Percentiles rank a stretch among this genome's conserved stretches.
Evolutionary conservation across 2,888 invertebrate genomes (phyloP).

Genomic region (Lithophane leautieri): DNA sequence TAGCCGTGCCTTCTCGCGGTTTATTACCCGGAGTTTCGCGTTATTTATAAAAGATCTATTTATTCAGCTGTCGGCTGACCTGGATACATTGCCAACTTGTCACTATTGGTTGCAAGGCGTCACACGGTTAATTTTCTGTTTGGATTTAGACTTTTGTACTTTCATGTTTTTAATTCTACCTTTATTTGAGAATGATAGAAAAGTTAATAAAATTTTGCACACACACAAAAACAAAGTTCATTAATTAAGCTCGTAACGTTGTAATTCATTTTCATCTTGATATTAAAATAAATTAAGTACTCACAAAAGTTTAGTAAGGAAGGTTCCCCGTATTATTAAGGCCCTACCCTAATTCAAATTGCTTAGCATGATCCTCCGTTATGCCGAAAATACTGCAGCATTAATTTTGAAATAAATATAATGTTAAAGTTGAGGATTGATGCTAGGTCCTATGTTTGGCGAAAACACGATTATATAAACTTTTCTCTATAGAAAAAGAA

Average conservation of each 20-base stretch:
- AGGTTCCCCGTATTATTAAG: background rate
- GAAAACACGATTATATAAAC: too few species aligned
- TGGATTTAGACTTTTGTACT: conserved; percentile 5
- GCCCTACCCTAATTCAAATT: too few species aligned
- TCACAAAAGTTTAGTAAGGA: background rate
- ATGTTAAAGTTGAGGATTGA: too few species aligned
- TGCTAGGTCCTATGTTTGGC: too few species aligned
- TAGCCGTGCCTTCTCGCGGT: conserved; percentile 72
- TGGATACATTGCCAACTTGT: conserved; percentile 84
- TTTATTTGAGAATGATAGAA: background rate
- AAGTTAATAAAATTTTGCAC: background rate
- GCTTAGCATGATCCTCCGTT: too few species aligned
- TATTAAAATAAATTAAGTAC: background rate
- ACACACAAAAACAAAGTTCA: background rate
- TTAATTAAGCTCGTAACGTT: background rate
- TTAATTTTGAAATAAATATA: too few species aligned
- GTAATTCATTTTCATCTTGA: background rate
- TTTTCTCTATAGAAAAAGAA: too few species aligned
- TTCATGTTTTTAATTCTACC: background rate
- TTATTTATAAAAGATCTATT: conserved; percentile 89
- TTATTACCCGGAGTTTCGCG: conserved; percentile 73
- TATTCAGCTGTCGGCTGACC: conserved; percentile 87
- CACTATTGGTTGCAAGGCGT: conserved; percentile 63
- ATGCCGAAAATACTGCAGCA: too few species aligned
- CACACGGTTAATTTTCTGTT: conserved; percentile 54